Conservation (phyloP, 2,113 vertebrate species). For the Hippocampus barbouri region DNA sequence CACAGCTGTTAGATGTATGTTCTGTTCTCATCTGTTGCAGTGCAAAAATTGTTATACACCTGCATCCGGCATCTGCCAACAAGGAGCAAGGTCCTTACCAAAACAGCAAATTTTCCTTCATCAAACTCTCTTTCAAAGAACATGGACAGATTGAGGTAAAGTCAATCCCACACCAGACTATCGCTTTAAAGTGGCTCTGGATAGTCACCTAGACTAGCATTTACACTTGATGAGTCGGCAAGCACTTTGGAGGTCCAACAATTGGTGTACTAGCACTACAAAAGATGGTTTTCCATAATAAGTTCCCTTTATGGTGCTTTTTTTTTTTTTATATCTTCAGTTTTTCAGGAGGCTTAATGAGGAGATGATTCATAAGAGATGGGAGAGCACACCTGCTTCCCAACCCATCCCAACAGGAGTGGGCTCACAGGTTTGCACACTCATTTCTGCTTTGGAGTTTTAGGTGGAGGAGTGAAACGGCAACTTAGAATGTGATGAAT, state of each 20-base stretch:
- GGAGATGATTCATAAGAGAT: constrained; percentile 90
- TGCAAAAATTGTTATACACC: constrained; percentile 95
- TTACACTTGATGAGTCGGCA: neutral
- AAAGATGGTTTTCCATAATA: neutral
- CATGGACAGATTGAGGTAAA: constrained; percentile 95
- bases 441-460: neutral
- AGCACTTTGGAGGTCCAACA: neutral
- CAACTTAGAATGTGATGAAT: neutral
- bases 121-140: constrained; percentile 95
- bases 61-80: constrained; percentile 78
- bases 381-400: constrained; percentile 82
- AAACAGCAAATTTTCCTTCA: constrained; percentile 86
- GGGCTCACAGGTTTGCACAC: constrained; percentile 72
- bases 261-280: neutral
- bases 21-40: constrained; percentile 58
- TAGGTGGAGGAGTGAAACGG: neutral
- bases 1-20: neutral
- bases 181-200: neutral
- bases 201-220: neutral
- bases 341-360: constrained; percentile 90
- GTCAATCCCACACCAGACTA: no score
- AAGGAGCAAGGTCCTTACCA: constrained; percentile 95
- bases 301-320: neutral
- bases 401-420: constrained; percentile 77
- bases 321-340: constrained; percentile 57